Percentiles rank a stretch among this genome's conserved stretches.
Evolutionary conservation across 2,113 vertebrate species (phyloP).

Genomic region (Sinocyclocheilus maitianheensis): DNA sequence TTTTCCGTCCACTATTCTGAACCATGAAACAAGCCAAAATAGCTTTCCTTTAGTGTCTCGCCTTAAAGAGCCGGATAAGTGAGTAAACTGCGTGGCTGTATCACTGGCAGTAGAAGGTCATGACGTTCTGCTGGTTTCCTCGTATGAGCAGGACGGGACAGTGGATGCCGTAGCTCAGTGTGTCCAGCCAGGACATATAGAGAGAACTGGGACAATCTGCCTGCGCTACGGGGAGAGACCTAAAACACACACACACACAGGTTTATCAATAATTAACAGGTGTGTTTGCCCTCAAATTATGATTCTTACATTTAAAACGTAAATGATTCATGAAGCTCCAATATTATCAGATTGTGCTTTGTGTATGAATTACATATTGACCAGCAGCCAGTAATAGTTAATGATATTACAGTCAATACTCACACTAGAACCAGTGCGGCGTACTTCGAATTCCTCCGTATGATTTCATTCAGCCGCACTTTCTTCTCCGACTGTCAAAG

Average conservation of each 20-base stretch:
- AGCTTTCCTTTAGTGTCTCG: neutral
- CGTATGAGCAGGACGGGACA: conserved; percentile 70
- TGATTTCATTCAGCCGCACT: conserved; percentile 76
- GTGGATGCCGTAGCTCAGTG: conserved; percentile 68
- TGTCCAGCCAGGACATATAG: conserved; percentile 78
- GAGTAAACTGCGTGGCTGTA: neutral
- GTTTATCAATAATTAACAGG: neutral
- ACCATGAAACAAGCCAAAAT: neutral
- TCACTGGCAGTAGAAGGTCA: conserved; percentile 77
- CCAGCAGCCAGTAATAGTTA: conserved; percentile 19
- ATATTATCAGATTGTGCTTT: conserved; percentile 22
- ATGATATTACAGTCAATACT: conserved; percentile 60
- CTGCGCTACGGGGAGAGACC: conserved; percentile 73
- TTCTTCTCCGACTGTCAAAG: conserved; percentile 71
- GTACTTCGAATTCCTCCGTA: conserved; percentile 72
- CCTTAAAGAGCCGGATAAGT: neutral
- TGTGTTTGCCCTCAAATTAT: conserved; percentile 5
- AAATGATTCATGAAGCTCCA: neutral
- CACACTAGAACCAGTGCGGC: conserved; percentile 76
- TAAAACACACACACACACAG: conserved; percentile 42
- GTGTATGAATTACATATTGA: conserved; percentile 2
- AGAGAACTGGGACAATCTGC: conserved; percentile 70
- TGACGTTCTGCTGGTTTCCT: conserved; percentile 76
- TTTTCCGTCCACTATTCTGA: neutral
- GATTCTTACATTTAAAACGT: neutral